Conservation (phyloP, 2,888 invertebrate species). For the Drosophila lutescens region DNA sequence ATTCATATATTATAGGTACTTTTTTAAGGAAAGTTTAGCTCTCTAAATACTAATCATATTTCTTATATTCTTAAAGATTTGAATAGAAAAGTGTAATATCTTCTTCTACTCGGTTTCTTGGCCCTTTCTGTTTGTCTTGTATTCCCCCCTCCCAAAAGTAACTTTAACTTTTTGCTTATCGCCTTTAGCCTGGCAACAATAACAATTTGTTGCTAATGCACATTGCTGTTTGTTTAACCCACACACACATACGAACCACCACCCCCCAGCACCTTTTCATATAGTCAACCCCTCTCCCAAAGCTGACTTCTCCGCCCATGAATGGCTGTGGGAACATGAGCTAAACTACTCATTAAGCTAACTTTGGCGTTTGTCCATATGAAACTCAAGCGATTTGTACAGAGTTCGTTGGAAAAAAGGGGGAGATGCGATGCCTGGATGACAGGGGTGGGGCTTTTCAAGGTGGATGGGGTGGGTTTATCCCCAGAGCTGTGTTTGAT, state of each 20-base stretch:
- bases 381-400: slow-evolving; percentile 51
- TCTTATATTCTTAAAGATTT: background rate
- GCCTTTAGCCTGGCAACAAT: slow-evolving; percentile 60
- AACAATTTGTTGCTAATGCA: slow-evolving; percentile 77
- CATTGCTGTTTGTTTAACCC: slow-evolving; percentile 57
- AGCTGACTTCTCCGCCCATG: background rate
- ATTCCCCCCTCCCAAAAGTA: background rate
- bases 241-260: slow-evolving; percentile 4
- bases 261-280: slow-evolving; percentile 1
- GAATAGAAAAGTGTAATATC: background rate
- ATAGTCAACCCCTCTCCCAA: background rate
- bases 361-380: slow-evolving; percentile 48
- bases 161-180: slow-evolving; percentile 43
- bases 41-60: background rate
- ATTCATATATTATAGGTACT: too few species aligned
- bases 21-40: too few species aligned
- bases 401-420: slow-evolving; percentile 1
- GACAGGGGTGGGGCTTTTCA: slow-evolving; percentile 8
- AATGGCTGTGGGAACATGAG: slow-evolving; percentile 41
- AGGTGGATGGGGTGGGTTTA: slow-evolving; percentile 15
- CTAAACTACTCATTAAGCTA: slow-evolving; percentile 67
- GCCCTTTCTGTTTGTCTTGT: background rate
- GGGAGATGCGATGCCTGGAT: background rate
- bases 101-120: background rate
- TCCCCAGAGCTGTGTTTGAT: slow-evolving; percentile 69